Conservation (phyloP, 2,113 vertebrate species). For the Stomatorhinus ivindoensis region DNA sequence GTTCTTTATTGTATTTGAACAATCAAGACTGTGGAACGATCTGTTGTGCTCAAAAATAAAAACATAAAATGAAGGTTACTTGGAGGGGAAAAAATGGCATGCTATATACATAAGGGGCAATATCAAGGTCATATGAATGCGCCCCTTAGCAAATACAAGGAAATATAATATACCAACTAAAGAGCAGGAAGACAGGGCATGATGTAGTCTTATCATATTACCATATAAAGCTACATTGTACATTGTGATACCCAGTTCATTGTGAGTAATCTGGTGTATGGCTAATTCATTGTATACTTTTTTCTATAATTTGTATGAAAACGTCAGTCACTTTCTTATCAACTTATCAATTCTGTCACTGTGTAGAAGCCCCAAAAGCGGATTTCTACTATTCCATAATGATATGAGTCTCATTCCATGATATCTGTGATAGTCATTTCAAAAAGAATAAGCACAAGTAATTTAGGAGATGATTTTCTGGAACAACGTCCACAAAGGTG, state of each 20-base stretch:
- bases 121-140: neutral
- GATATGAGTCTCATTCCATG: neutral
- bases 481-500: neutral
- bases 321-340: neutral
- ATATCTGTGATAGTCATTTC: neutral
- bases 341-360: neutral
- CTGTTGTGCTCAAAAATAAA: neutral
- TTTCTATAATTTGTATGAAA: neutral
- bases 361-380: neutral
- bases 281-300: neutral
- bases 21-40: neutral
- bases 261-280: neutral
- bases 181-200: neutral
- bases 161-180: neutral
- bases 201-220: neutral
- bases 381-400: neutral
- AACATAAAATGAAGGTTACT: neutral
- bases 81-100: neutral
- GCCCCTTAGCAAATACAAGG: neutral
- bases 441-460: neutral
- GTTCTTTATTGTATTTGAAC: neutral
- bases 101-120: neutral
- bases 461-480: neutral
- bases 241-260: neutral
- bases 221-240: neutral